Evolutionary conservation across 1,140 invertebrate species (phyloP).

Genomic region (Drosophila ambigua): DNA sequence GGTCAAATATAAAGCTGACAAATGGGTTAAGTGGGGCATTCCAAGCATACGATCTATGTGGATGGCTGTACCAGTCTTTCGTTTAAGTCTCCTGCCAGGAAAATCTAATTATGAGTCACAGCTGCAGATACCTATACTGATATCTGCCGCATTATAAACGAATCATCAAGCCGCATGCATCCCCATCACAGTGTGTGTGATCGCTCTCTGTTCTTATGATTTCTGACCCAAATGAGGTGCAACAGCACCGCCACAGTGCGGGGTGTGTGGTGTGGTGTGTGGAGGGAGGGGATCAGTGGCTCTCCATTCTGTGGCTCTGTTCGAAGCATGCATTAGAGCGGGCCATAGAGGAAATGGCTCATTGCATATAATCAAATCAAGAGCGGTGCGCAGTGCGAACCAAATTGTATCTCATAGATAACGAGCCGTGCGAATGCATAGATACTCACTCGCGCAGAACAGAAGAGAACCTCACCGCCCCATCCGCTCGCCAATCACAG

Average conservation of each 20-base stretch:
- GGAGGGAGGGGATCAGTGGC: not conserved
- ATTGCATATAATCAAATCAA: constrained; percentile 66
- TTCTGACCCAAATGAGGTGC: constrained; percentile 47
- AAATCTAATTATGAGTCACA: too few species aligned
- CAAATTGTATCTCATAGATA: constrained; percentile 72
- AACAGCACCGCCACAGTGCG: constrained; percentile 10
- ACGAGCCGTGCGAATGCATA: not conserved
- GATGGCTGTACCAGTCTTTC: too few species aligned
- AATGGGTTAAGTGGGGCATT: too few species aligned
- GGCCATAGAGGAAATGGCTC: constrained; percentile 66
- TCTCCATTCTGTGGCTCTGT: constrained; percentile 2
- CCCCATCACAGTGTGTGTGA: not conserved
- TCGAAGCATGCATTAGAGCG: constrained; percentile 22
- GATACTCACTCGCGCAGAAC: constrained; percentile 3
- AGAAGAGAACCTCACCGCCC: not conserved
- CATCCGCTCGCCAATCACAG: not conserved
- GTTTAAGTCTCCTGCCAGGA: too few species aligned
- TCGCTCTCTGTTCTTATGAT: constrained; percentile 7
- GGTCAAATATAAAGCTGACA: not conserved
- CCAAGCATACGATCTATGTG: not conserved
- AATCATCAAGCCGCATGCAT: constrained; percentile 31
- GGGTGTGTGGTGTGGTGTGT: not conserved
- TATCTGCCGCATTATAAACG: constrained; percentile 20
- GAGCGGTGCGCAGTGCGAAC: constrained; percentile 32
- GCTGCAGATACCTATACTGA: too few species aligned